Evolutionary conservation across 92 coral and sea anemone species (phyloP), one percentile per base, ranked within the genome.

Genomic region (Palythoa caribaeorum): DNA sequence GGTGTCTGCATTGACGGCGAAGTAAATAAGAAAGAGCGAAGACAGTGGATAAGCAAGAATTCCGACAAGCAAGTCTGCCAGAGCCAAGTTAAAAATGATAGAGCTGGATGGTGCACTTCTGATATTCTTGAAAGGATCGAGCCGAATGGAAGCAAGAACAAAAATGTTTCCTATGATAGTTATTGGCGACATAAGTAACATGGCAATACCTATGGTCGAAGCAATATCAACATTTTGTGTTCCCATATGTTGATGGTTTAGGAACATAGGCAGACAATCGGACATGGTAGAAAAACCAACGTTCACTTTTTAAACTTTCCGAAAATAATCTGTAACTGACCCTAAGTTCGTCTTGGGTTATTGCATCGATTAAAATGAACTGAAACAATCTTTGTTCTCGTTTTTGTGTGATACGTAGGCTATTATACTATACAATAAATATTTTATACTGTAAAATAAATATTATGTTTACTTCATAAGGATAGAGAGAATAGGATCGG

Each of bases 121-220:
- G 50, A 72, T 38, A 39, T 38, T 72, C 50, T 72, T 72, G n/a
- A 72, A 17, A 15, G 77, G 77, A 72, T 72, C 77, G 20, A 72
- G 50, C 21, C 38, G 2, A 2, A 72, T 72, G 9, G 77, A 38
- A 36, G 7, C 53, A 37, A 72, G n/a, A 12, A 15, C 51, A 13
- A 72, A 51, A 39, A 21, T n/a, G 17, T 71, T 71, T 17, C 76
- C 76, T 38, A 72, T 16, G 12, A 72, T 38, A 37, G 48, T 37
- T 38, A 38, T 72, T 4, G 76, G 52, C n/a, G 52, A 38, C 38
- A 72, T 4, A 38, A 72, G 76, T 1, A 72, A 14, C 4, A 38
- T 38, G 48, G 48, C 17, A 72, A 72, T 28, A 38, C 20, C 76
- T 36, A 44, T 15, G 3, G 12, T 72, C 76, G 51, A 72, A 72